Conservation (phyloP, 1,140 invertebrate species). For the Polypedilum vanderplanki region DNA sequence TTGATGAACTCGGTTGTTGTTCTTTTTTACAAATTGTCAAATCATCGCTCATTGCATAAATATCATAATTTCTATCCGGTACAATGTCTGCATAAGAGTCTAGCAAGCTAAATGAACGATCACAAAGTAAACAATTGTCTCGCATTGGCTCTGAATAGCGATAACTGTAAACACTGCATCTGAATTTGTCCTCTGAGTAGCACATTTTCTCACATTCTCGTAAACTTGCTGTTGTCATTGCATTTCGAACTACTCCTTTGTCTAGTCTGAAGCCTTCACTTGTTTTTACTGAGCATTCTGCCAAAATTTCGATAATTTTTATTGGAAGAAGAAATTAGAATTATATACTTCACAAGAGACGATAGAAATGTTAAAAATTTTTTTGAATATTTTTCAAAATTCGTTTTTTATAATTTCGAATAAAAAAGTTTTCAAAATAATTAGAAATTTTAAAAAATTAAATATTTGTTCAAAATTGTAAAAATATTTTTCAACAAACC, state of each 20-base stretch:
- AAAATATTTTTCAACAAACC: conserved; percentile 35
- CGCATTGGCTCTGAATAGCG: conserved; percentile 47
- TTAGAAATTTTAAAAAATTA: no score
- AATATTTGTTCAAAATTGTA: no score
- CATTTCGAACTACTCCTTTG: conserved; percentile 55
- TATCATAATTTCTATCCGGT: conserved; percentile 68
- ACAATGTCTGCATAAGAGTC: conserved; percentile 66
- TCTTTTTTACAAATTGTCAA: conserved; percentile 46
- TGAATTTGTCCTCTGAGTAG: conserved; percentile 59
- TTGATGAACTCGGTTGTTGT: conserved; percentile 34
- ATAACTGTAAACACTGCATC: conserved; percentile 67
- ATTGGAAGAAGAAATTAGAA: no score
- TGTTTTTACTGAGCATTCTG: conserved; percentile 66
- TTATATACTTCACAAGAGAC: no score
- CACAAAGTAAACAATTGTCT: conserved; percentile 71
- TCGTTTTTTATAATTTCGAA: no score
- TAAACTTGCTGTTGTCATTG: conserved; percentile 55
- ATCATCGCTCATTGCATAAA: conserved; percentile 61
- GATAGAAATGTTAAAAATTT: conserved; percentile 36
- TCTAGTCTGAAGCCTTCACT: conserved; percentile 64
- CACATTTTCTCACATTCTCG: conserved; percentile 68
- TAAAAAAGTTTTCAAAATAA: no score
- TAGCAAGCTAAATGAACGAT: conserved; percentile 55
- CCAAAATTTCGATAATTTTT: no score
- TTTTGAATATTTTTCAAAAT: conserved; percentile 15